phyloP scores from a whole-genome alignment of 2,888 invertebrate species.

The Aspidapion aeneum region DNA sequence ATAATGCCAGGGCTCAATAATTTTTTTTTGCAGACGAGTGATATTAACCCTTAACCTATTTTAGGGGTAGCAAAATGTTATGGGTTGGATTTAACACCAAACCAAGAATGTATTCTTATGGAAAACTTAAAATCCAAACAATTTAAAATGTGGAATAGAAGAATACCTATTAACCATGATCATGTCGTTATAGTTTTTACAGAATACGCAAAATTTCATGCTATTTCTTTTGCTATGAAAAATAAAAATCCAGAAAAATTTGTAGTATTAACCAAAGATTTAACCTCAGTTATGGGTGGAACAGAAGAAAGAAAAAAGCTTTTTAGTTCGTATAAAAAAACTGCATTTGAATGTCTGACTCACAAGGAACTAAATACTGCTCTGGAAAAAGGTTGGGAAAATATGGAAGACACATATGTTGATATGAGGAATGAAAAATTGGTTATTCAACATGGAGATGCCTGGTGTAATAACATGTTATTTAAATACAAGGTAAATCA shows the following conservation, averaged over 20 bases:
- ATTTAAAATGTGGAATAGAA: conserved; percentile 33
- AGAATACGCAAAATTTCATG: conserved; percentile 39
- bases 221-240: conserved; percentile 35
- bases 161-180: conserved; percentile 31
- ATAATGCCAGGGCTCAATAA: too few species aligned
- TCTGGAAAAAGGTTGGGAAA: background rate
- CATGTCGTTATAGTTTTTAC: conserved; percentile 34
- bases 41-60: too few species aligned
- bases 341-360: background rate
- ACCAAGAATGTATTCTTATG: conserved; percentile 30
- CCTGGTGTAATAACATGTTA: conserved; percentile 37
- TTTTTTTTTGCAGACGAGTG: too few species aligned
- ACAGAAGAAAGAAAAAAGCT: background rate
- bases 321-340: background rate
- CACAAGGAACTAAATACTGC: background rate
- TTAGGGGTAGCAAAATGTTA: conserved; percentile 17
- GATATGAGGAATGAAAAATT: conserved; percentile 9
- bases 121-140: conserved; percentile 33
- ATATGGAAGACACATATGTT: background rate
- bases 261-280: conserved; percentile 6
- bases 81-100: conserved; percentile 14
- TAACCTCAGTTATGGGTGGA: conserved; percentile 2
- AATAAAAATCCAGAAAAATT: conserved; percentile 32
- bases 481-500: conserved; percentile 27
- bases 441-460: conserved; percentile 33